These are phyloP conservation scores for Lithophane socia DNA, from an alignment of 2,888 invertebrate genomes.

Conservation along the genomic window DNA sequence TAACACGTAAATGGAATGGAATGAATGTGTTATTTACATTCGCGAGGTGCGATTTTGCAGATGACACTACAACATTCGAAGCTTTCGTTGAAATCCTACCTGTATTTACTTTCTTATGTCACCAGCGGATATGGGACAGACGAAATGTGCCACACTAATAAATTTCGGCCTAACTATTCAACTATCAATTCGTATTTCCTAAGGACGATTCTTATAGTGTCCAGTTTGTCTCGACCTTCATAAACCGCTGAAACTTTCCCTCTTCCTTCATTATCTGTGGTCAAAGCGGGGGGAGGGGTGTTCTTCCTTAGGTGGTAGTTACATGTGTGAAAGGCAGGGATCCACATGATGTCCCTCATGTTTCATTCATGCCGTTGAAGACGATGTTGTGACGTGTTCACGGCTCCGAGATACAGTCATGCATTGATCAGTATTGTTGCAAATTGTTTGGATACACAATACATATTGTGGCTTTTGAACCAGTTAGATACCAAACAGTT, in stretches of 20 bases:
- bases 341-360: slow-evolving; percentile 80
- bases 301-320: slow-evolving; percentile 69
- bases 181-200: slow-evolving; percentile 72
- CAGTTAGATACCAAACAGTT: slow-evolving; percentile 36
- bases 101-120: slow-evolving; percentile 26
- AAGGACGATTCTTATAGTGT: slow-evolving; percentile 66
- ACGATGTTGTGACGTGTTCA: slow-evolving; percentile 81
- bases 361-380: slow-evolving; percentile 85
- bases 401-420: slow-evolving; percentile 77
- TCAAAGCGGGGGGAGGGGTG: slow-evolving; percentile 46
- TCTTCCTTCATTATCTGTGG: slow-evolving; percentile 37
- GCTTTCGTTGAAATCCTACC: slow-evolving; percentile 18
- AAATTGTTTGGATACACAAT: slow-evolving; percentile 76
- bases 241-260: slow-evolving; percentile 18
- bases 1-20: slow-evolving; percentile 25
- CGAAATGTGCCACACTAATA: slow-evolving; percentile 68
- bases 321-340: slow-evolving; percentile 75
- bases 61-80: slow-evolving; percentile 5
- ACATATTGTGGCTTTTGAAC: slow-evolving; percentile 65
- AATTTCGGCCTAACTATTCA: slow-evolving; percentile 74
- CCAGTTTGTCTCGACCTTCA: slow-evolving; percentile 69
- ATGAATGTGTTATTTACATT: slow-evolving; percentile 36
- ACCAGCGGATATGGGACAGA: slow-evolving; percentile 29
- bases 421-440: slow-evolving; percentile 78
- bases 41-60: slow-evolving; percentile 26